Evolutionary conservation across 1,140 invertebrate genomes (phyloP).

Genomic region (Nephila pilipes): DNA sequence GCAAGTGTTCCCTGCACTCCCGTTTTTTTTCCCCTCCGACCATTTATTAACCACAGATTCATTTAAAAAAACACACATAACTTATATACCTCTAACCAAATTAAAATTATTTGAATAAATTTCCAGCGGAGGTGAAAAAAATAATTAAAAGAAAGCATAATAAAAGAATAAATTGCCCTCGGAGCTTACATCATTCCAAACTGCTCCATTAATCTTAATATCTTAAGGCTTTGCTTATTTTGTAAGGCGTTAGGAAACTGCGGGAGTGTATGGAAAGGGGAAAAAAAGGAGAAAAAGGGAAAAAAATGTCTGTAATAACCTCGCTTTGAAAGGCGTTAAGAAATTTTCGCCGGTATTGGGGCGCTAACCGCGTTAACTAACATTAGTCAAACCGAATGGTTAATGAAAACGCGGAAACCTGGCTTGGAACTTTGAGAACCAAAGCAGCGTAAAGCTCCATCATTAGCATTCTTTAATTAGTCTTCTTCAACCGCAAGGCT

Average conservation of each 20-base stretch:
- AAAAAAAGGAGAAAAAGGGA: not conserved
- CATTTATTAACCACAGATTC: slow-evolving; percentile 8
- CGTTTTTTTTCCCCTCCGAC: not conserved
- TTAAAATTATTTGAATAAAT: slow-evolving; percentile 59
- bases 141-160: slow-evolving; percentile 55
- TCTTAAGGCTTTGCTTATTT: slow-evolving; percentile 46
- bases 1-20: not conserved
- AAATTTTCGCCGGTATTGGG: slow-evolving; percentile 6
- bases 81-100: slow-evolving; percentile 12
- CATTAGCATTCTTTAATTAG: slow-evolving; percentile 62
- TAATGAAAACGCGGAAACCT: slow-evolving; percentile 40
- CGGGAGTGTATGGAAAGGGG: not conserved
- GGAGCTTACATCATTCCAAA: slow-evolving; percentile 29
- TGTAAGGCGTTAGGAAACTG: slow-evolving; percentile 2
- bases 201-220: slow-evolving; percentile 52
- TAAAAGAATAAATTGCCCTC: slow-evolving; percentile 59
- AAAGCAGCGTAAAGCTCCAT: slow-evolving; percentile 41
- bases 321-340: slow-evolving; percentile 37
- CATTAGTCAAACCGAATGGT: slow-evolving; percentile 32
- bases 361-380: slow-evolving; percentile 43
- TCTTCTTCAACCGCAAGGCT: slow-evolving; percentile 59
- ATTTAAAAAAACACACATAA: slow-evolving; percentile 23
- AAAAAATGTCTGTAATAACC: slow-evolving; percentile 19
- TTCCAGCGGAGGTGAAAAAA: slow-evolving; percentile 7
- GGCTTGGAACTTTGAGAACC: slow-evolving; percentile 47